Percentiles rank a stretch among this genome's conserved stretches.
phyloP scores from a whole-genome alignment of 2,113 vertebrate genomes.

The Siniperca knerii region DNA sequence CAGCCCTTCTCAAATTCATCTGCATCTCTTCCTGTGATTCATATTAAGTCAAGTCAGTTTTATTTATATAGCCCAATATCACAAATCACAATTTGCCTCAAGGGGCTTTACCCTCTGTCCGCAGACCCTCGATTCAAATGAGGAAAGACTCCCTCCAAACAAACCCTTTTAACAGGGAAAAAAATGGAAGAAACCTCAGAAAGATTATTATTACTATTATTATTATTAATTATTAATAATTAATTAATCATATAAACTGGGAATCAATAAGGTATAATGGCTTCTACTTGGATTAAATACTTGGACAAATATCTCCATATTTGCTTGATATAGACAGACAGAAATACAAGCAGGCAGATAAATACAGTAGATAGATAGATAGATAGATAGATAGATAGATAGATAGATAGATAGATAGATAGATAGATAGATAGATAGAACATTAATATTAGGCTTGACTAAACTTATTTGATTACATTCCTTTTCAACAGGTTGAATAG shows the following conservation, averaged over 20 bases:
- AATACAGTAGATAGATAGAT: background rate
- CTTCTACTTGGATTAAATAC: background rate
- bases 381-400: background rate
- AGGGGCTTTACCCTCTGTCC: no score
- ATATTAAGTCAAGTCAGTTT: background rate
- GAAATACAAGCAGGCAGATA: background rate
- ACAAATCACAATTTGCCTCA: no score
- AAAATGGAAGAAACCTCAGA: no score
- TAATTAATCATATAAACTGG: background rate
- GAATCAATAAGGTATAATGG: background rate
- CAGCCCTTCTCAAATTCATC: background rate
- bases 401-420: slow-evolving; percentile 23
- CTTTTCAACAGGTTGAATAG: slow-evolving; percentile 4
- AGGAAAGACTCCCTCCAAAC: no score
- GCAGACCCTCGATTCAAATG: no score
- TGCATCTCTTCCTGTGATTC: background rate
- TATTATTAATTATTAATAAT: background rate
- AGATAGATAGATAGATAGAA: background rate
- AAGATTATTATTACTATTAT: no score
- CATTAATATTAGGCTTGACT: background rate
- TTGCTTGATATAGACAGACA: background rate
- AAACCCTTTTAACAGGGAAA: no score
- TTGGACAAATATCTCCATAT: background rate
- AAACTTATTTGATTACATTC: background rate
- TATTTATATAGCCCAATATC: no score